Percentiles rank a stretch among this genome's conserved stretches.
Conservation (phyloP, 2,888 invertebrate genomes). For the Orthosia cruda region DNA sequence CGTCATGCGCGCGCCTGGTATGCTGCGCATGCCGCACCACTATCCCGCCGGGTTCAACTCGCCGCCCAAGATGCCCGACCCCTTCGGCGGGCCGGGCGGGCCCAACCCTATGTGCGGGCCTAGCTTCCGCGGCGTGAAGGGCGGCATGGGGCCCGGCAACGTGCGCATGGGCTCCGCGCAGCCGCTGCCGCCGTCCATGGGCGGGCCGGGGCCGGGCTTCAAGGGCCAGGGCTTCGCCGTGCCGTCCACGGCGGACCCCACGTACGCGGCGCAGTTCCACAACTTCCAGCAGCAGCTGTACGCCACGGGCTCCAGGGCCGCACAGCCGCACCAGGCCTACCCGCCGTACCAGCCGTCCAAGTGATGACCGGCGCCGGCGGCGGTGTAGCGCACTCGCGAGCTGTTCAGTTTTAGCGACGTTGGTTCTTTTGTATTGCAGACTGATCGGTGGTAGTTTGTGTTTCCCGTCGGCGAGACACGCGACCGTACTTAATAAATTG, state of each 20-base stretch:
- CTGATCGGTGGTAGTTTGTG: slow-evolving; percentile 70
- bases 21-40: slow-evolving; percentile 89
- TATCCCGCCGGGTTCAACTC: slow-evolving; percentile 88
- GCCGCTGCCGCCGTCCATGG: slow-evolving; percentile 95
- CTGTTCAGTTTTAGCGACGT: slow-evolving; percentile 63
- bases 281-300: slow-evolving; percentile 99
- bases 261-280: slow-evolving; percentile 98
- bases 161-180: slow-evolving; percentile 92
- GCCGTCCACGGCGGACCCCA: slow-evolving; percentile 97
- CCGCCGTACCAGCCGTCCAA: slow-evolving; percentile 89
- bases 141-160: slow-evolving; percentile 81
- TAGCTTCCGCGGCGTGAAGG: slow-evolving; percentile 86
- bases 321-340: slow-evolving; percentile 87
- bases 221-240: slow-evolving; percentile 96
- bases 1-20: slow-evolving; percentile 86
- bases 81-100: slow-evolving; percentile 76
- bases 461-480: slow-evolving; percentile 59
- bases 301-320: slow-evolving; percentile 93
- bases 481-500: slow-evolving; percentile 69
- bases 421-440: slow-evolving; percentile 67
- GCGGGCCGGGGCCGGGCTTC: slow-evolving; percentile 93
- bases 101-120: slow-evolving; percentile 85
- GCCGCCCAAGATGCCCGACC: slow-evolving; percentile 88
- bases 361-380: slow-evolving; percentile 80
- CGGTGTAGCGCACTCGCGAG: slow-evolving; percentile 39